Conservation (phyloP, 2,113 vertebrate genomes). For the Limnothrissa miodon region DNA sequence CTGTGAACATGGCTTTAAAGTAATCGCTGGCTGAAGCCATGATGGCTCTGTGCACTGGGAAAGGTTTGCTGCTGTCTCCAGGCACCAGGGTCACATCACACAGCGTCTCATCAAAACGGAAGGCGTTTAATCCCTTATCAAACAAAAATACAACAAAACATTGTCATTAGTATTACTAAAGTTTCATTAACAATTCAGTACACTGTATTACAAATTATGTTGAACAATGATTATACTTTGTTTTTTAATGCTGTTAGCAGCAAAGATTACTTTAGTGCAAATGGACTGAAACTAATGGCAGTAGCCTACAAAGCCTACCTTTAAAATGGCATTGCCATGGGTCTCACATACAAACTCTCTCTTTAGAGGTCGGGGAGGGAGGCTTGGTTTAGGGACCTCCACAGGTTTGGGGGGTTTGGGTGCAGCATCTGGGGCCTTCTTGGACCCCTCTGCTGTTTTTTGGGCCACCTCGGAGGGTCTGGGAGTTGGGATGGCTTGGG, state of each 20-base stretch:
- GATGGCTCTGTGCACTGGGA: conserved; percentile 75
- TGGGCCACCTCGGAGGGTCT: conserved; percentile 38
- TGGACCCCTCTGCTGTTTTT: conserved; percentile 21
- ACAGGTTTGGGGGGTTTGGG: conserved; percentile 54
- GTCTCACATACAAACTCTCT: conserved; percentile 67
- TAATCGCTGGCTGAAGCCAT: conserved; percentile 80
- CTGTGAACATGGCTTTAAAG: conserved; percentile 81
- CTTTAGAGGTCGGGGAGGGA: conserved; percentile 59
- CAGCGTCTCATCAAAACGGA: conserved; percentile 64
- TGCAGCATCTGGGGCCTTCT: conserved; percentile 35
- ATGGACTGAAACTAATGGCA: background rate
- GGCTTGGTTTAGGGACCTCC: conserved; percentile 60
- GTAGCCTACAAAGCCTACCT: conserved; percentile 60
- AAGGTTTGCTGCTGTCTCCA: conserved; percentile 69
- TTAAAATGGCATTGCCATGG: conserved; percentile 64
- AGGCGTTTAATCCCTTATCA: conserved; percentile 66
- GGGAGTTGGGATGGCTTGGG: background rate
- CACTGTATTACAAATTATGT: too few relatives aligned
- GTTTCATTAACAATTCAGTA: too few relatives aligned
- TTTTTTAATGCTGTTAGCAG: too few relatives aligned
- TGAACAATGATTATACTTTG: too few relatives aligned
- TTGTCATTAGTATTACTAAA: too few relatives aligned
- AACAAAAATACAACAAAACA: conserved; percentile 1
- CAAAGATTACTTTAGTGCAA: too few relatives aligned
- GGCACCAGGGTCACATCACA: conserved; percentile 75